phyloP scores from a whole-genome alignment of 2,797 vertebrate species.

The Ptychadena robeensis region DNA sequence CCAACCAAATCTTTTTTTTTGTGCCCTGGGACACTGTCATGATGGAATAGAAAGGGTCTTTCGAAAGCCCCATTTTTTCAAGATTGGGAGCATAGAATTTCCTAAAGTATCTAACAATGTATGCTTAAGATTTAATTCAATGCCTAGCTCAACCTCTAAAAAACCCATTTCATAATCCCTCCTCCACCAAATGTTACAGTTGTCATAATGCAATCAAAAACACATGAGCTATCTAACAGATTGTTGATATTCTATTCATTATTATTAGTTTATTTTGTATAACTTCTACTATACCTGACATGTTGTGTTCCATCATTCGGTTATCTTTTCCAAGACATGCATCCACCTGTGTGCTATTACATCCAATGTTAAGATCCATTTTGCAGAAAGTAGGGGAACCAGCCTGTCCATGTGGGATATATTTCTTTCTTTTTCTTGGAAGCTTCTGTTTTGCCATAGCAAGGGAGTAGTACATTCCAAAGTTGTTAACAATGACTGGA shows the following conservation, averaged over 20 bases:
- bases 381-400: slow-evolving; percentile 92
- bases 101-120: too few relatives aligned
- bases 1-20: too few relatives aligned
- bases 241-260: neutral
- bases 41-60: too few relatives aligned
- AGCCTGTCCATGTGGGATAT: slow-evolving; percentile 90
- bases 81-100: too few relatives aligned
- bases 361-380: slow-evolving; percentile 89
- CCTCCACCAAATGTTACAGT: too few relatives aligned
- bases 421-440: slow-evolving; percentile 95
- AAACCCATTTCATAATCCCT: too few relatives aligned
- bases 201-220: too few relatives aligned
- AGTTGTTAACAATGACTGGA: slow-evolving; percentile 98
- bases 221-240: too few relatives aligned
- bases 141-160: too few relatives aligned
- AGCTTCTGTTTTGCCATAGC: slow-evolving; percentile 99
- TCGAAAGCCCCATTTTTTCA: too few relatives aligned
- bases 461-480: slow-evolving; percentile 99
- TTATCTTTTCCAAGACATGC: slow-evolving; percentile 86
- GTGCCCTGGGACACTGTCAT: too few relatives aligned
- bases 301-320: slow-evolving; percentile 86
- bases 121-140: too few relatives aligned
- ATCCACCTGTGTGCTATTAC: slow-evolving; percentile 92
- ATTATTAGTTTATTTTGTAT: neutral
- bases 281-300: slow-evolving; percentile 83